Conservation (phyloP, 2,797 vertebrate species). For the Spizella passerina region DNA sequence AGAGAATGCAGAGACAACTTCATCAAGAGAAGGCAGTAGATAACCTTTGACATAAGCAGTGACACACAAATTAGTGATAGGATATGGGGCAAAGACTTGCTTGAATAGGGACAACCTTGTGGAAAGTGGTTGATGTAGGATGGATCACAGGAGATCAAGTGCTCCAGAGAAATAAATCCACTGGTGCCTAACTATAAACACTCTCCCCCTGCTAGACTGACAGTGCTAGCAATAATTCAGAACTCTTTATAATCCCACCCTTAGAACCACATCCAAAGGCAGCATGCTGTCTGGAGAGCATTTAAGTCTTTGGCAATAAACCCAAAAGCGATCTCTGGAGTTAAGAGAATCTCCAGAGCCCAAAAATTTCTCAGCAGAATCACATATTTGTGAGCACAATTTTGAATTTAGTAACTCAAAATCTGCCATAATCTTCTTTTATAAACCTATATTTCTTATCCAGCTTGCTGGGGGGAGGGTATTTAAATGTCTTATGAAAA, state of each 20-base stretch:
- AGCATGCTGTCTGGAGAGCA: neutral
- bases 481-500: neutral
- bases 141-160: neutral
- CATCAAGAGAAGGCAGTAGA: neutral
- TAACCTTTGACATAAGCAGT: neutral
- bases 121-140: neutral
- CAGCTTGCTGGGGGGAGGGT: neutral
- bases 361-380: neutral
- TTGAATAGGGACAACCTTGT: neutral
- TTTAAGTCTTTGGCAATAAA: neutral
- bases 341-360: neutral
- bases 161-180: neutral
- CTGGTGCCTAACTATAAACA: neutral
- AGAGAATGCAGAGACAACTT: neutral
- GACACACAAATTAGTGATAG: neutral
- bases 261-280: neutral
- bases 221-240: neutral
- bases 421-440: neutral
- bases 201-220: neutral
- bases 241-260: neutral
- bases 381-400: accelerated
- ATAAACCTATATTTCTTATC: neutral
- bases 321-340: neutral
- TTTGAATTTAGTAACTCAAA: neutral
- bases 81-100: neutral